Base-by-base conservation (phyloP, 2,113 vertebrate species). In the Rhea pennata region DNA sequence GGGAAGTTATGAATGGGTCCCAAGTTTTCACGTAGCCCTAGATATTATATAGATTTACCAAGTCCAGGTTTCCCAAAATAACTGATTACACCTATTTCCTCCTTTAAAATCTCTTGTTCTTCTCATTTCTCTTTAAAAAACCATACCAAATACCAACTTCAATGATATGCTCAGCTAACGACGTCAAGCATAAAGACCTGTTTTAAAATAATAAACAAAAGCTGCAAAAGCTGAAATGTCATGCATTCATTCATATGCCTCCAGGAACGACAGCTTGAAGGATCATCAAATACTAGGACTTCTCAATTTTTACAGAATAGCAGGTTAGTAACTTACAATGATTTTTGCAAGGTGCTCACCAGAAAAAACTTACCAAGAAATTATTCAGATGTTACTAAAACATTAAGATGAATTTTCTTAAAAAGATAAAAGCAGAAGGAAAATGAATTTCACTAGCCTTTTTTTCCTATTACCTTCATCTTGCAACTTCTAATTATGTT, bases 161-260 rank as follows among this genome's bases (percentile, higher is more conserved):
- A 70, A 92, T 36, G 40, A 83, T 54, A 36, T 2, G 7, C 48
- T 89, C 58, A 90, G 87, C 78, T 91, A 95, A 90, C 17, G 84
- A 58, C 0, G 40, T 76, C 77, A 76, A 70, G 48, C 82, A 50
- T 46, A 70, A 95, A 87, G 53, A 91, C 29, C 62, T 83, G 81
- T 73, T 91, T 66, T 88, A 90, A 91, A 59, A 80, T 81, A 87
- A 90, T 82, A 95, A 97, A 90, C 91, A 96, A 90, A 62, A 95
- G 59, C 81, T 87, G 78, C 91, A 96, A 90, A 62, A 95, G 59
- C 81, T 87, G 74, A 95, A 92, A 95, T 92, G 89, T 83, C 91
- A 95, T 22, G 71, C 87, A 91, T 83, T 85, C 93, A 94, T 93
- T 85, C 82, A 87, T 61, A 33, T 73, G 74, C 91, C 91, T 95